Conservation (phyloP, 2,113 vertebrate species). For the Passer domesticus region DNA sequence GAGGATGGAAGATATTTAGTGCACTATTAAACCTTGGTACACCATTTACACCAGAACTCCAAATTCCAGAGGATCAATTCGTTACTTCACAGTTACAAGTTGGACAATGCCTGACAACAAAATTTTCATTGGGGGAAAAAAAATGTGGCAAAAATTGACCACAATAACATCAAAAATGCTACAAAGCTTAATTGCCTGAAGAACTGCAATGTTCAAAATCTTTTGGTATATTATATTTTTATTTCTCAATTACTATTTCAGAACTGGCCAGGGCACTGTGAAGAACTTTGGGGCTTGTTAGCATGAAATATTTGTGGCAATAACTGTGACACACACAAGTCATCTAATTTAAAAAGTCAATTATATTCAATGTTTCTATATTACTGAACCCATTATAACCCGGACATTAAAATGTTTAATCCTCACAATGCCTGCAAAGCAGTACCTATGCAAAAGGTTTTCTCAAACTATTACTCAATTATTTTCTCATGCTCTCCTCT, state of each 20-base stretch:
- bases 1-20: not conserved
- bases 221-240: not conserved
- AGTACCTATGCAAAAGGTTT: not conserved
- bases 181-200: not conserved
- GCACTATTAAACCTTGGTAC: not conserved
- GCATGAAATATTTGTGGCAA: not conserved
- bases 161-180: not conserved
- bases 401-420: not conserved
- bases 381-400: not conserved
- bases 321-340: not conserved
- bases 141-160: not conserved
- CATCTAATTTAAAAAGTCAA: not conserved
- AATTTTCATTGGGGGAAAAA: accelerated
- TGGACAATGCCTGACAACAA: not conserved
- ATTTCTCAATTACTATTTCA: not conserved
- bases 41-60: not conserved
- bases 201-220: not conserved
- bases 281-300: not conserved
- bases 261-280: not conserved
- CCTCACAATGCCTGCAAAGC: not conserved
- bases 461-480: not conserved
- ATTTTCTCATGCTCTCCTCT: not conserved
- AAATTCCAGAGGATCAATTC: not conserved
- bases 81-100: not conserved
- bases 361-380: not conserved